Percentiles rank a stretch among this genome's conserved stretches.
Conservation (phyloP, 2,888 invertebrate genomes). For the Petrophora chlorosata region DNA sequence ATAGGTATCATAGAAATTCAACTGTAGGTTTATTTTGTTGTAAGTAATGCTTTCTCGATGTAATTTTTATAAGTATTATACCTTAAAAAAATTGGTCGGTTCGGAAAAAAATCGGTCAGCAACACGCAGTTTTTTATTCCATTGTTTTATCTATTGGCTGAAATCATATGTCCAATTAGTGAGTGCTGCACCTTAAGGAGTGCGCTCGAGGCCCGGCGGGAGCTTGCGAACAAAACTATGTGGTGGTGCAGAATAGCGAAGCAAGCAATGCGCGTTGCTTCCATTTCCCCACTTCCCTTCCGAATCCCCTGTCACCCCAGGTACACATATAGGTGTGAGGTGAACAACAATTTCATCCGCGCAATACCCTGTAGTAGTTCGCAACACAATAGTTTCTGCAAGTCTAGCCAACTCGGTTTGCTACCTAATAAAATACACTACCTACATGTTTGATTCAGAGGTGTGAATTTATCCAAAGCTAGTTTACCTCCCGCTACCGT, state of each 20-base stretch:
- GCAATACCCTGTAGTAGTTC: conserved; percentile 55
- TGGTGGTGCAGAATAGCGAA: conserved; percentile 66
- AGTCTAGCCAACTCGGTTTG: conserved; percentile 44
- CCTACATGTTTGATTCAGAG: conserved; percentile 17
- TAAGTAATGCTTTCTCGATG: too few relatives aligned
- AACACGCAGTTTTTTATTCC: conserved; percentile 40
- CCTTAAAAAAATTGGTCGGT: too few relatives aligned
- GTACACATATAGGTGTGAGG: conserved; percentile 51
- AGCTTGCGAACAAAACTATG: conserved; percentile 77
- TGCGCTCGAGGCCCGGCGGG: conserved; percentile 54
- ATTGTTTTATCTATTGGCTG: conserved; percentile 52
- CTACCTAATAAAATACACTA: conserved; percentile 15
- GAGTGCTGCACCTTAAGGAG: conserved; percentile 64
- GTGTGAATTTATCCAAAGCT: conserved; percentile 9
- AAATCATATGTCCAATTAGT: conserved; percentile 62
- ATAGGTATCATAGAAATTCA: too few relatives aligned
- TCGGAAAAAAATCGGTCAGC: conserved; percentile 26
- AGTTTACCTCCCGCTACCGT: not conserved
- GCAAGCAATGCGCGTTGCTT: conserved; percentile 57
- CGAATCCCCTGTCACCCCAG: conserved; percentile 44
- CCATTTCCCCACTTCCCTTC: conserved; percentile 36
- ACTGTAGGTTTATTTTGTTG: too few relatives aligned
- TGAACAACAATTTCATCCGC: conserved; percentile 69
- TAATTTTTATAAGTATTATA: too few relatives aligned
- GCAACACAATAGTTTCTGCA: conserved; percentile 56